A percentile compares a stretch with the other conserved stretches of the same genome.
phyloP scores from a whole-genome alignment of 2,888 invertebrate species.

The Kryphioiulus occultus region DNA sequence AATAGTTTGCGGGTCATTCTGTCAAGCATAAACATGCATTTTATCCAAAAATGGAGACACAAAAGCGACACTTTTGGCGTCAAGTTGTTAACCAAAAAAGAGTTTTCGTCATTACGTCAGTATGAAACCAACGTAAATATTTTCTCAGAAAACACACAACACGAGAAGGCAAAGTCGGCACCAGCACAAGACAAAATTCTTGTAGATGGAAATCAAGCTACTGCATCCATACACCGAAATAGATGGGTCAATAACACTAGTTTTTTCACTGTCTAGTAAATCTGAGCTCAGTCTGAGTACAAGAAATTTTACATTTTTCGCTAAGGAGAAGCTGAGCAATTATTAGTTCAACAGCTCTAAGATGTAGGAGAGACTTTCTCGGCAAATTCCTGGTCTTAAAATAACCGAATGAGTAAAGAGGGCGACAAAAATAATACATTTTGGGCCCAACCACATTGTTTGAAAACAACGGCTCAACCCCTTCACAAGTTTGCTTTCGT shows the following conservation, averaged over 20 bases:
- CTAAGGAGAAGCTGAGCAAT: not conserved
- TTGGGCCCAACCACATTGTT: not conserved
- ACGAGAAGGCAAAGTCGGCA: not conserved
- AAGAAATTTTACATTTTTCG: not conserved
- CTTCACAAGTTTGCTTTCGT: not conserved
- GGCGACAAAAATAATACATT: not conserved
- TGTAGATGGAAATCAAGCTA: not conserved
- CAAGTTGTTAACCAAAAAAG: not conserved
- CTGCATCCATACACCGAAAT: not conserved
- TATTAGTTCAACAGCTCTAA: not conserved
- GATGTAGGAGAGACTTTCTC: not conserved
- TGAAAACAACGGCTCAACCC: not conserved
- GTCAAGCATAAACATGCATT: not conserved
- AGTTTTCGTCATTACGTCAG: not conserved
- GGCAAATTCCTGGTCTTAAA: not conserved
- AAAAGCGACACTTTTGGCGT: not conserved
- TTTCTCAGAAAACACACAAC: not conserved
- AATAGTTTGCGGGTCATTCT: not conserved
- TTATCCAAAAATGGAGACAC: not conserved
- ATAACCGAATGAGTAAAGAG: not conserved
- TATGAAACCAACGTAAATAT: too few relatives aligned
- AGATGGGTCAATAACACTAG: not conserved
- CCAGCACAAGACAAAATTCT: not conserved
- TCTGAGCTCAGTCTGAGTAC: not conserved
- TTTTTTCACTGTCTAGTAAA: not conserved